Evolutionary conservation across 2,113 vertebrate genomes (phyloP).

Genomic region (Xiphophorus maculatus): DNA sequence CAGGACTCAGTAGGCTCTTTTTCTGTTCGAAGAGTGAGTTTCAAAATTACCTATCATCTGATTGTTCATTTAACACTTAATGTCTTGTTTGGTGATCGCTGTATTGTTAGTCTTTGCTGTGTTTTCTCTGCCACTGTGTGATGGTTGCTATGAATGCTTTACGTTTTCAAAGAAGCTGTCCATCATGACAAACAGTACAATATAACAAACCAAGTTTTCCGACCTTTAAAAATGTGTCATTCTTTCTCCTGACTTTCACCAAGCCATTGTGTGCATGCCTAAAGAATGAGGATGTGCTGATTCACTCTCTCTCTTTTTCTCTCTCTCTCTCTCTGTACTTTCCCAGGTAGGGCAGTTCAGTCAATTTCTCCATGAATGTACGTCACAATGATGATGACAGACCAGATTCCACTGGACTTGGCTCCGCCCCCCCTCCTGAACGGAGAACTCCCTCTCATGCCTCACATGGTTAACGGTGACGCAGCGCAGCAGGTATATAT

Average conservation of each 20-base stretch:
- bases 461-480: conserved; percentile 95
- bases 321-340: conserved; percentile 48
- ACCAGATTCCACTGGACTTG: conserved; percentile 98
- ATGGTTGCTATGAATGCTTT: background rate
- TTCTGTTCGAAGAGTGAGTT: background rate
- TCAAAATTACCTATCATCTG: background rate
- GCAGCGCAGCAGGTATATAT: conserved; percentile 91
- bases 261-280: background rate
- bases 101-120: background rate
- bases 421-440: conserved; percentile 92
- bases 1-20: background rate
- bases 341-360: conserved; percentile 88
- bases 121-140: background rate
- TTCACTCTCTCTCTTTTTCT: background rate
- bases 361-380: conserved; percentile 99
- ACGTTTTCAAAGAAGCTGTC: background rate
- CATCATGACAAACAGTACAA: background rate
- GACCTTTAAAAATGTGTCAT: background rate
- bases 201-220: background rate
- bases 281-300: background rate
- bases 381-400: conserved; percentile 99
- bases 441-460: conserved; percentile 95
- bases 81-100: background rate
- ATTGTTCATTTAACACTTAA: background rate
- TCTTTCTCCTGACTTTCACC: background rate